Evolutionary conservation across 2,888 invertebrate genomes (phyloP).

Genomic region (Amphipoea oculea): DNA sequence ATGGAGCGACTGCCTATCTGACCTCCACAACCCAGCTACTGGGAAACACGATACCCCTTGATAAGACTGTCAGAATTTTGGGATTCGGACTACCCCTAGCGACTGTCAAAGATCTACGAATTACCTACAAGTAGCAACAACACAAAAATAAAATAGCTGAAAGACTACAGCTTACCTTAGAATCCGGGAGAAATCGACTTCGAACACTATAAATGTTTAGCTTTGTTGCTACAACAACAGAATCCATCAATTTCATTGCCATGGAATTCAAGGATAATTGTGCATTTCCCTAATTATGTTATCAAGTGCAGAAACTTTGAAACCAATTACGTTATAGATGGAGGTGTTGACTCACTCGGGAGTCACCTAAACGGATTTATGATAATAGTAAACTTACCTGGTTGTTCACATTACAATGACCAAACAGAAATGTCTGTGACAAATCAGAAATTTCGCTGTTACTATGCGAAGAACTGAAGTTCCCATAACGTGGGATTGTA

Average conservation of each 20-base stretch:
- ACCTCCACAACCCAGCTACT: too few species aligned
- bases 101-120: too few species aligned
- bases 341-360: constrained; percentile 1
- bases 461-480: not conserved
- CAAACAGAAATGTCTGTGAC: not conserved
- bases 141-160: constrained; percentile 33
- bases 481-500: not conserved
- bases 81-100: too few species aligned
- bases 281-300: constrained; percentile 23
- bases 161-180: constrained; percentile 52
- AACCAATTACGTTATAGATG: constrained; percentile 36
- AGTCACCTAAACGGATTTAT: constrained; percentile 13
- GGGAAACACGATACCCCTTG: too few species aligned
- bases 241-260: constrained; percentile 7
- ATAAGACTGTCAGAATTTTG: too few species aligned
- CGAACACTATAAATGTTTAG: not conserved
- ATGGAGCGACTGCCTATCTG: too few species aligned
- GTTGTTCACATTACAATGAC: not conserved
- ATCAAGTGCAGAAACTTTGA: constrained; percentile 71
- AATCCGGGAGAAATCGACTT: constrained; percentile 25
- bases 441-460: not conserved
- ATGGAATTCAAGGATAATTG: constrained; percentile 13
- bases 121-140: constrained; percentile 21
- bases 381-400: constrained; percentile 18
- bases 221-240: constrained; percentile 11